phyloP scores from a whole-genome alignment of 1,140 invertebrate species.

The Bombus consobrinus region DNA sequence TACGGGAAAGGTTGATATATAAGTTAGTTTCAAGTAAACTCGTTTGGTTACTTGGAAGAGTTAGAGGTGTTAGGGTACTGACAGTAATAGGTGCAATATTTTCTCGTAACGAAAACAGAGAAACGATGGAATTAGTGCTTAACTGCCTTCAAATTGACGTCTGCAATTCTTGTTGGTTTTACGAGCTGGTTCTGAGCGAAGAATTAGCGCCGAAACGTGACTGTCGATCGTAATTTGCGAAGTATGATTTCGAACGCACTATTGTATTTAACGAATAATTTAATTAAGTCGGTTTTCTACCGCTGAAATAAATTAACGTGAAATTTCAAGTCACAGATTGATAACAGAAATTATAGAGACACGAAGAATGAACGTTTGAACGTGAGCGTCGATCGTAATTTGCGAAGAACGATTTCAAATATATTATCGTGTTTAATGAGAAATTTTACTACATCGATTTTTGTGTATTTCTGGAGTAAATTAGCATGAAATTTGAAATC shows the following conservation, averaged over 20 bases:
- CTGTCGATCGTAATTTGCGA: background rate
- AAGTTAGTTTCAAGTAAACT: background rate
- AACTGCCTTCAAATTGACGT: constrained; percentile 30
- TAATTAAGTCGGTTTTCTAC: background rate
- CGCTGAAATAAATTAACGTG: background rate
- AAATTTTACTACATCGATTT: too few relatives aligned
- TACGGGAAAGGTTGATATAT: background rate
- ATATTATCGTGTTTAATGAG: too few relatives aligned
- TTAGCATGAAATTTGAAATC: too few relatives aligned
- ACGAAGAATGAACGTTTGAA: too few relatives aligned
- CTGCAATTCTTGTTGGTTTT: background rate
- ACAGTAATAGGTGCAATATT: constrained; percentile 25
- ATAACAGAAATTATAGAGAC: background rate
- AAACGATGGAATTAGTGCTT: constrained; percentile 22
- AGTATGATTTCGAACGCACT: background rate
- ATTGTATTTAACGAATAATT: background rate
- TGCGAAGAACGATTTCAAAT: too few relatives aligned
- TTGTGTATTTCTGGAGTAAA: too few relatives aligned
- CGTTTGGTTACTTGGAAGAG: background rate
- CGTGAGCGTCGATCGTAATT: too few relatives aligned
- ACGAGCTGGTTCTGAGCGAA: background rate
- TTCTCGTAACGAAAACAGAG: background rate
- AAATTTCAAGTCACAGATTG: background rate
- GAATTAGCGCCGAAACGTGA: background rate
- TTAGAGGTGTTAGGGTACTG: background rate